Evolutionary conservation across 2,113 vertebrate species (phyloP).

Genomic region (Psilopogon haemacephalus): DNA sequence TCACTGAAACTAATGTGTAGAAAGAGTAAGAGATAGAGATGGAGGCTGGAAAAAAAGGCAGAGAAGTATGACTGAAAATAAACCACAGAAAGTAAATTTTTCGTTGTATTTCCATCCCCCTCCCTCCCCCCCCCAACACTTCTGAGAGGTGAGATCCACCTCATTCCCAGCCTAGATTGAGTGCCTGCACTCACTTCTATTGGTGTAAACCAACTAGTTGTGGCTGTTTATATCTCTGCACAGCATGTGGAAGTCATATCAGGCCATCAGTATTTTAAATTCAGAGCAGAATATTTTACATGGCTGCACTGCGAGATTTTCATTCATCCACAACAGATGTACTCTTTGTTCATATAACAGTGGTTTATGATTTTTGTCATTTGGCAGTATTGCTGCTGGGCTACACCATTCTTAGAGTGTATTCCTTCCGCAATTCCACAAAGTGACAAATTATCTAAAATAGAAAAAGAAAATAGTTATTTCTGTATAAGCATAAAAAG

Average conservation of each 20-base stretch:
- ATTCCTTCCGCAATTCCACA: background rate
- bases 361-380: background rate
- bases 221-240: background rate
- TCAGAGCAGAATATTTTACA: background rate
- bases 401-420: background rate
- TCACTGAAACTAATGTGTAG: background rate
- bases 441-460: background rate
- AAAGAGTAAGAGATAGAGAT: background rate
- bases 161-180: background rate
- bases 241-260: background rate
- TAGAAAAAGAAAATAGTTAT: background rate
- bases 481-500: background rate
- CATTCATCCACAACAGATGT: background rate
- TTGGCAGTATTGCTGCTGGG: background rate
- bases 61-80: background rate
- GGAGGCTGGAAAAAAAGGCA: background rate
- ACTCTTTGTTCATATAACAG: background rate
- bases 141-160: background rate
- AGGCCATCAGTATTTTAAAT: background rate
- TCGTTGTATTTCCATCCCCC: background rate
- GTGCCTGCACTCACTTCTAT: background rate
- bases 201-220: background rate
- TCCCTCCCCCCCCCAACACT: fast-evolving
- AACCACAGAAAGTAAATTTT: background rate
- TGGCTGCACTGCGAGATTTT: background rate